Conservation (phyloP, 2,113 vertebrate species). For the Oryzias melastigma region DNA sequence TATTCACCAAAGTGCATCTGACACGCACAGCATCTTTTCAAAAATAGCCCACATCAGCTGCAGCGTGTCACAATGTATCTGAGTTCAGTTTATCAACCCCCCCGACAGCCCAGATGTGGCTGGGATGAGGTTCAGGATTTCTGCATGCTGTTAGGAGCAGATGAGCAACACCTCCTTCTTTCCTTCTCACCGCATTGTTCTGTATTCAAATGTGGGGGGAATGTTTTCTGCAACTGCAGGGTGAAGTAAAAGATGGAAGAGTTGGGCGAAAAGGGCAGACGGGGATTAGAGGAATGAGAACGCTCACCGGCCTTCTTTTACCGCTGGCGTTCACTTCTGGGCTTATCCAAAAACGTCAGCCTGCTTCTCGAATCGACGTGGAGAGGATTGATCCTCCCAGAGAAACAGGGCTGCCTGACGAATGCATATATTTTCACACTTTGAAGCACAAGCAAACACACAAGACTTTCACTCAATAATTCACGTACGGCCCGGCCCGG, state of each 20-base stretch:
- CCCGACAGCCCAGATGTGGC: constrained; percentile 34
- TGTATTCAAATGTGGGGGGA: constrained; percentile 4
- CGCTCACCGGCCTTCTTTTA: constrained; percentile 8
- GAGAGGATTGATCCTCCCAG: constrained; percentile 49
- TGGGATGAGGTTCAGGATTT: constrained; percentile 21
- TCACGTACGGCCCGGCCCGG: constrained; percentile 12
- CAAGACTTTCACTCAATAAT: not conserved
- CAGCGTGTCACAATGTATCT: constrained; percentile 16
- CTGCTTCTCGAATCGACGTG: constrained; percentile 52
- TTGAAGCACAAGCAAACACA: constrained; percentile 4
- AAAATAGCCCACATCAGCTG: constrained; percentile 15
- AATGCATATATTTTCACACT: constrained; percentile 22
- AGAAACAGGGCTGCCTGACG: constrained; percentile 40
- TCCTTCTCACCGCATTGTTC: constrained; percentile 2
- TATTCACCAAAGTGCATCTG: constrained; percentile 1
- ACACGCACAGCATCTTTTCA: not conserved
- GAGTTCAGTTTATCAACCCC: constrained; percentile 21
- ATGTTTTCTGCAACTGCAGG: constrained; percentile 25
- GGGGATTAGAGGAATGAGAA: constrained; percentile 45
- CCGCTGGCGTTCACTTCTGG: constrained; percentile 38
- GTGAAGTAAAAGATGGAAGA: constrained; percentile 27
- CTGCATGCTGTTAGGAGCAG: constrained; percentile 19
- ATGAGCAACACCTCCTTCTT: constrained; percentile 12
- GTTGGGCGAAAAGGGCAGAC: constrained; percentile 24
- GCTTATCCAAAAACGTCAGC: constrained; percentile 53